Evolutionary conservation across 1,140 invertebrate genomes (phyloP).

Genomic region (Megathymus violae): DNA sequence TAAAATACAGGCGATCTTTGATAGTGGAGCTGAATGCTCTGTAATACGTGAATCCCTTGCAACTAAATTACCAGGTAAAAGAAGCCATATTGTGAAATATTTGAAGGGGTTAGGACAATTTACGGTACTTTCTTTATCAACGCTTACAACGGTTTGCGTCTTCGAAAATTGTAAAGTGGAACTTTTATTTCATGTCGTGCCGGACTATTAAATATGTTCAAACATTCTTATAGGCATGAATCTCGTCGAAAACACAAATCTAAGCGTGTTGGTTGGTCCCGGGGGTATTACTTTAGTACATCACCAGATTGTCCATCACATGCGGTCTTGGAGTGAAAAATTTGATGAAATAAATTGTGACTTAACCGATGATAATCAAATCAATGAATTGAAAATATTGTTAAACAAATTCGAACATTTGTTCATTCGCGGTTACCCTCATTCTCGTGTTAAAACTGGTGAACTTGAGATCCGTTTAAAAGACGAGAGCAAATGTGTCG

Average conservation of each 20-base stretch:
- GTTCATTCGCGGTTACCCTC: conserved; percentile 43
- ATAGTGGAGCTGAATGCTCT: conserved; percentile 47
- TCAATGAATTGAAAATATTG: conserved; percentile 32
- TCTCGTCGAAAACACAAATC: conserved; percentile 35
- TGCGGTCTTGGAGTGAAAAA: conserved; percentile 20
- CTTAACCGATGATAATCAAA: too few relatives aligned
- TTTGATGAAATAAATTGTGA: conserved; percentile 24
- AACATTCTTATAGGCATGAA: conserved; percentile 46
- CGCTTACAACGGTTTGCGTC: conserved; percentile 33
- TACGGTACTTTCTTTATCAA: conserved; percentile 35
- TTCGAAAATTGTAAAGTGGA: conserved; percentile 40
- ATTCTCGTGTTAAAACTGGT: conserved; percentile 25
- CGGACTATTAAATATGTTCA: conserved; percentile 40
- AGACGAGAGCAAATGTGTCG: conserved; percentile 2
- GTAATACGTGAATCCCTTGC: conserved; percentile 36
- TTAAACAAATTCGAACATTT: conserved; percentile 36
- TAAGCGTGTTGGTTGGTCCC: conserved; percentile 37
- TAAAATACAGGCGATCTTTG: conserved; percentile 40
- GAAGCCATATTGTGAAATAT: conserved; percentile 36
- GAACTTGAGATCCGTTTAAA: conserved; percentile 12
- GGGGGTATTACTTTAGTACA: conserved; percentile 33
- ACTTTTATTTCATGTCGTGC: conserved; percentile 40
- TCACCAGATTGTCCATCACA: conserved; percentile 21
- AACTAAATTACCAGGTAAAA: conserved; percentile 36
- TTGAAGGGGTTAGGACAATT: conserved; percentile 42